A percentile compares a stretch with the other conserved stretches of the same genome.
phyloP scores from a whole-genome alignment of 2,113 vertebrate species.

The Ciconia boyciana region DNA sequence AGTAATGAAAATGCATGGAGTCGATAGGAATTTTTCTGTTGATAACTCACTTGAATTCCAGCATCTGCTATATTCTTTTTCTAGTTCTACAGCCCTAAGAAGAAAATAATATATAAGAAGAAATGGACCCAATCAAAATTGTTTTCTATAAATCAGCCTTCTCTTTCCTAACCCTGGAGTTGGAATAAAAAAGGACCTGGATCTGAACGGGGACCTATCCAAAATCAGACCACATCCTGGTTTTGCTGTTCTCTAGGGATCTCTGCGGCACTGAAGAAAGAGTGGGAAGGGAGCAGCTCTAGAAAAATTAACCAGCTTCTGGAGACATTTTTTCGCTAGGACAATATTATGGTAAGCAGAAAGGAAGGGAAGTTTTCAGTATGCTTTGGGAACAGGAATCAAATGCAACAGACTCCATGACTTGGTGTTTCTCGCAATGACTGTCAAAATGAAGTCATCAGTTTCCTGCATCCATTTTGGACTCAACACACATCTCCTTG shows the following conservation, averaged over 20 bases:
- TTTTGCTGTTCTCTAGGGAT: not conserved
- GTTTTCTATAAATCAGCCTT: not conserved
- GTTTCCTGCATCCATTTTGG: slow-evolving; percentile 8
- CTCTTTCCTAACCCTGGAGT: not conserved
- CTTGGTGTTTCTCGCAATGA: slow-evolving; percentile 15
- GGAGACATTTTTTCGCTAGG: not conserved
- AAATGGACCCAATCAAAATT: not conserved
- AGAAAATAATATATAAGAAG: not conserved
- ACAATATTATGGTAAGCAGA: not conserved
- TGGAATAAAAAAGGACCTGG: not conserved
- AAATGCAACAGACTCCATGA: not conserved
- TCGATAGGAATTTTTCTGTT: not conserved
- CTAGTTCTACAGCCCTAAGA: not conserved
- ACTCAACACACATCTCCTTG: not conserved
- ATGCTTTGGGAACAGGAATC: not conserved
- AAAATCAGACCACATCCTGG: not conserved
- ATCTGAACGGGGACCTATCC: not conserved
- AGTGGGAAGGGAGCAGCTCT: not conserved
- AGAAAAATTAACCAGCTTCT: not conserved
- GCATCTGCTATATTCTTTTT: not conserved
- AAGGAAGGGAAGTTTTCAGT: not conserved
- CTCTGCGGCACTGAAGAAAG: not conserved
- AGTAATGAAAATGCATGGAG: not conserved
- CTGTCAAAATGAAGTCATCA: slow-evolving; percentile 31
- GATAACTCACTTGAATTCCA: not conserved